Percentiles rank a stretch among this genome's conserved stretches.
Conservation (phyloP, 1,140 invertebrate genomes). For the Artemia franciscana region DNA sequence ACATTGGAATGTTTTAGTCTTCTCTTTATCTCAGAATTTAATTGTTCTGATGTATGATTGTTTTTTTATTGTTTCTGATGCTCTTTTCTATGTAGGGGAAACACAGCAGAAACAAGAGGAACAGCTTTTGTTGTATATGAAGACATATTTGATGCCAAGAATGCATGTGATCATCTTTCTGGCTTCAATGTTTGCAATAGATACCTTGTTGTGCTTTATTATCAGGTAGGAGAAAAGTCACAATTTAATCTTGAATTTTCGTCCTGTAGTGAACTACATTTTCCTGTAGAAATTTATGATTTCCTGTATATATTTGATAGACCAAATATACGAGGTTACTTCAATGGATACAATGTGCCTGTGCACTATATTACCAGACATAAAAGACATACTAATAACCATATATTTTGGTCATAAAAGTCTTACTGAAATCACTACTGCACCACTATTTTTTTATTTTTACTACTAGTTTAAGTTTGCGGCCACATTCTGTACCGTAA, state of each 20-base stretch:
- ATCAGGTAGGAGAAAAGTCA: slow-evolving; percentile 35
- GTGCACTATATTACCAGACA: no score
- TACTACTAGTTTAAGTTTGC: no score
- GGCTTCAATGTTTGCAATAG: slow-evolving; percentile 98
- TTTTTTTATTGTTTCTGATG: no score
- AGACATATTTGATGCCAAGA: slow-evolving; percentile 99
- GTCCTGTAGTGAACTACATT: neutral
- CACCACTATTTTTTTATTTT: no score
- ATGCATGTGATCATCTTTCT: slow-evolving; percentile 95
- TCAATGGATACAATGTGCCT: no score
- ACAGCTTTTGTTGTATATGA: slow-evolving; percentile 99
- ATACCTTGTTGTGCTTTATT: slow-evolving; percentile 93
- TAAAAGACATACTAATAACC: no score
- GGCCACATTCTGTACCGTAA: no score
- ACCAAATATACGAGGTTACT: neutral
- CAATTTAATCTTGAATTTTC: neutral
- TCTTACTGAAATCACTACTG: no score
- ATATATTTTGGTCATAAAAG: no score
- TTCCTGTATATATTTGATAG: neutral
- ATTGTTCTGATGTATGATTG: no score
- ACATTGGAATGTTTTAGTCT: no score
- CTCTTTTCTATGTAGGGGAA: slow-evolving; percentile 43
- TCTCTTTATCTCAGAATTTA: no score
- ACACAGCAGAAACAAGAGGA: slow-evolving; percentile 88
- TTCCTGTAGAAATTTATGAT: neutral